A percentile compares a stretch with the other conserved stretches of the same genome.
phyloP scores from a whole-genome alignment of 1,140 invertebrate species.

The Atta colombica region DNA sequence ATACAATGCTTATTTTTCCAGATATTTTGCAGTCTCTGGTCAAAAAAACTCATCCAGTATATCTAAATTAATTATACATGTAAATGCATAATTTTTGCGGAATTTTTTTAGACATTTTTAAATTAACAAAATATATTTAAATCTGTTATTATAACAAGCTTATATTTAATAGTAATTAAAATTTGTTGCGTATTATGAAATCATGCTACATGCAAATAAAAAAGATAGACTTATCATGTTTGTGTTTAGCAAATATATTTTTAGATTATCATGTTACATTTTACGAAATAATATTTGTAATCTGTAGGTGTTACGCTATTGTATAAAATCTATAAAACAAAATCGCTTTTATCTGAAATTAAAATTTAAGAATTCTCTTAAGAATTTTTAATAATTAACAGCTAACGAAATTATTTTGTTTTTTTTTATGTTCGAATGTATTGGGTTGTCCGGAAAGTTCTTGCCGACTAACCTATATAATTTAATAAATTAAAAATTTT shows the following conservation, averaged over 20 bases:
- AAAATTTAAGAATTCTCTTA: not conserved
- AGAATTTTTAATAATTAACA: not conserved
- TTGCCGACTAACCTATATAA: too few species aligned
- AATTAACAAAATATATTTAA: conserved; percentile 9
- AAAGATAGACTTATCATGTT: conserved; percentile 44
- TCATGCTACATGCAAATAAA: conserved; percentile 30
- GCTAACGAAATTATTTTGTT: not conserved
- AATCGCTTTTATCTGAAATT: conserved; percentile 32
- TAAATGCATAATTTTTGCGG: too few species aligned
- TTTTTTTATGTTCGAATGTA: conserved; percentile 5
- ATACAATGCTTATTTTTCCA: too few species aligned
- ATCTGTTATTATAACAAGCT: not conserved
- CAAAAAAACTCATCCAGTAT: too few species aligned
- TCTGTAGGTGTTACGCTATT: not conserved
- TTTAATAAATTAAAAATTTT: too few species aligned
- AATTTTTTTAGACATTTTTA: conserved; percentile 9
- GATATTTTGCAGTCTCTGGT: too few species aligned
- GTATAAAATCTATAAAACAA: conserved; percentile 3
- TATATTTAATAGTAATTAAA: conserved; percentile 19
- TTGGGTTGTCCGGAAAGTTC: too few species aligned
- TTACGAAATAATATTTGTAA: conserved; percentile 7
- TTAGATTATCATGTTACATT: conserved; percentile 17
- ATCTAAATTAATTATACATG: not conserved
- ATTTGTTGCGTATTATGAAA: not conserved
- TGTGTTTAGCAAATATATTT: conserved; percentile 40